Percentiles rank a stretch among this genome's conserved stretches.
Evolutionary conservation across 2,113 vertebrate genomes (phyloP).

Genomic region (Thamnophis sirtalis): DNA sequence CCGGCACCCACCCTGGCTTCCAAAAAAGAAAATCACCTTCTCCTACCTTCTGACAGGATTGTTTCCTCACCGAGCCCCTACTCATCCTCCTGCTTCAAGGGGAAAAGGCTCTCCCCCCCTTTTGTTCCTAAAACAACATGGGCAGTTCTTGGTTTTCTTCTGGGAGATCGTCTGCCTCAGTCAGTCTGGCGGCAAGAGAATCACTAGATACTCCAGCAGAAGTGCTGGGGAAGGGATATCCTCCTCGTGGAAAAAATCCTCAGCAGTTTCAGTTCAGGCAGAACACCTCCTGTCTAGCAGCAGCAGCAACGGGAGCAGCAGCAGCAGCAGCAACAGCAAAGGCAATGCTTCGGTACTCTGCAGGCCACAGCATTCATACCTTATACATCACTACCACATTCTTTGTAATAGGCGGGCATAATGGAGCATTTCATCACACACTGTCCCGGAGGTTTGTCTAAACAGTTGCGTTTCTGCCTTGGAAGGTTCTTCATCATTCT

Average conservation of each 20-base stretch:
- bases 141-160: constrained; percentile 24
- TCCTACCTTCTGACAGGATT: constrained; percentile 71
- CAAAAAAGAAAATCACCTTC: constrained; percentile 40
- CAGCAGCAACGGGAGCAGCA: constrained; percentile 42
- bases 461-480: constrained; percentile 3
- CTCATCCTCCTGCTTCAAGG: constrained; percentile 61
- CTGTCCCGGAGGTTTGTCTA: constrained; percentile 3
- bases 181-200: constrained; percentile 39
- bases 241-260: constrained; percentile 67
- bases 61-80: constrained; percentile 56
- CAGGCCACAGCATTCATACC: constrained; percentile 75
- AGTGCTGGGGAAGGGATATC: constrained; percentile 56
- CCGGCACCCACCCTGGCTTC: constrained; percentile 21
- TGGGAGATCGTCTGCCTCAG: constrained; percentile 17
- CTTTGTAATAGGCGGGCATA: constrained; percentile 75
- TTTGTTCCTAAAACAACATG: constrained; percentile 45
- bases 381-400: constrained; percentile 81
- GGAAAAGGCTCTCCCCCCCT: constrained; percentile 45
- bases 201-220: constrained; percentile 47
- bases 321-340: constrained; percentile 49
- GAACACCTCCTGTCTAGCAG: constrained; percentile 50
- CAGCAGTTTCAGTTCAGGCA: constrained; percentile 52
- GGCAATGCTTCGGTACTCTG: constrained; percentile 60
- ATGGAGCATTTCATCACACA: constrained; percentile 49
- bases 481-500: constrained; percentile 17